Evolutionary conservation across 2,888 invertebrate genomes (phyloP), one percentile per base, ranked within the genome.

Genomic region (Urechis unicinctus): DNA sequence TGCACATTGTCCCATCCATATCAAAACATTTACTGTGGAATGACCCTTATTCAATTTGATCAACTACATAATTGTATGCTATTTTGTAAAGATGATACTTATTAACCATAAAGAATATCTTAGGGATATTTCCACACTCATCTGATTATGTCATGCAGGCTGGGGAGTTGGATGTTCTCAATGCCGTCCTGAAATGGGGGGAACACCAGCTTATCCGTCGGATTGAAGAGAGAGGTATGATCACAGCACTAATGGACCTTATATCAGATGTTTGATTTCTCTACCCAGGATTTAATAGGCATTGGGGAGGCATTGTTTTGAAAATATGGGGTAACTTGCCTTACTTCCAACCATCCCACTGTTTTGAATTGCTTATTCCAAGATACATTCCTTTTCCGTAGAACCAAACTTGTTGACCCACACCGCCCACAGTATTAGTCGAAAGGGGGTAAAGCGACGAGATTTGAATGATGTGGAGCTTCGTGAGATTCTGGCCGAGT

Each of bases 381-480:
- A 9, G 31, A 3, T 4, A 22, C 13, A 49, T 50, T 2, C 17
- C 21, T 46, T 29, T 9, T 21, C 45, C 48, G 21, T 80, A 86
- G 93, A 94, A 74, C 93, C 93, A 28, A 92, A 91, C 81, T 80
- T 92, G 53, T 83, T 92, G 62, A 90, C 88, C 78, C 90, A 92
- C 78, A 93, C 93, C 6, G 89, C 91, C n/a, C 92, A 92, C 80
- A 89, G 90, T 41, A 91, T 90, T 58, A 85, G 89, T 17, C 84
- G 91, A 45, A 89, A 91, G 75, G 91, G 89, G 17, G 85, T 88
- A 1, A 88, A 86, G 77, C 88, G 86, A 72, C 83, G 86, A 57
- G 91, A 91, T 74, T 67, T 82, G 60, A 89, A 88, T 68, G 94
- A 93, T 75, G 86, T 87, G 50, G 91, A 91, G 73, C 80, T 92